Evolutionary conservation across 2,797 vertebrate genomes (phyloP).

Genomic region (Spinus pinus): DNA sequence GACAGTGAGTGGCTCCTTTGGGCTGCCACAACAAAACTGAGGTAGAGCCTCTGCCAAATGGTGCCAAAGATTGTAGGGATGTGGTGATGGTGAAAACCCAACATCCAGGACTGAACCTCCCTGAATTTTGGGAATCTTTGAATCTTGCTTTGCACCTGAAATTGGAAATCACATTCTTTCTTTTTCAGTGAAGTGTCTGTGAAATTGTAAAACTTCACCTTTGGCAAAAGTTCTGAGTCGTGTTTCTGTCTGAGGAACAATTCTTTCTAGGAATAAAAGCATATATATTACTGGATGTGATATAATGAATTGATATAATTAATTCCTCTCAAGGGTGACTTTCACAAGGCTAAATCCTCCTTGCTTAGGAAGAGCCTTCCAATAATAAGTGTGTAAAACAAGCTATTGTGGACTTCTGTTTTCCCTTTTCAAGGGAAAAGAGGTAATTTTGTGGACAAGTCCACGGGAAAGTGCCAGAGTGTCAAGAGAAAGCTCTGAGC

Average conservation of each 20-base stretch:
- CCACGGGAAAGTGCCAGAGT: neutral
- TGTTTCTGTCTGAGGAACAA: accelerated
- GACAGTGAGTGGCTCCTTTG: neutral
- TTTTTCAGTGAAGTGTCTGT: accelerated
- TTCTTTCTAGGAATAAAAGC: neutral
- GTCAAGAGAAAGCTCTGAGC: neutral
- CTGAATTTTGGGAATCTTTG: neutral
- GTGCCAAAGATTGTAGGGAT: accelerated
- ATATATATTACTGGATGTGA: neutral
- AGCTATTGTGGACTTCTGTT: neutral
- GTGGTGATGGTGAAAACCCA: neutral
- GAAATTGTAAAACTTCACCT: neutral
- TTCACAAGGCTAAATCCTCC: neutral
- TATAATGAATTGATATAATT: neutral
- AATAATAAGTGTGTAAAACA: neutral
- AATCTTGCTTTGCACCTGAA: accelerated
- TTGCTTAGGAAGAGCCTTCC: neutral
- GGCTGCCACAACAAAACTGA: neutral
- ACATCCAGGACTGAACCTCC: neutral
- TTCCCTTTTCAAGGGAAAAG: neutral
- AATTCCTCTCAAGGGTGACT: neutral
- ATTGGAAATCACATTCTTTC: neutral
- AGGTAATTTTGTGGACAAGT: neutral
- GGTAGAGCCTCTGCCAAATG: neutral
- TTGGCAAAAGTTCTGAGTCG: neutral